These are phyloP conservation scores for Phalloptychus januarius DNA, from an alignment of 2,797 vertebrate species.

Conservation along the genomic window DNA sequence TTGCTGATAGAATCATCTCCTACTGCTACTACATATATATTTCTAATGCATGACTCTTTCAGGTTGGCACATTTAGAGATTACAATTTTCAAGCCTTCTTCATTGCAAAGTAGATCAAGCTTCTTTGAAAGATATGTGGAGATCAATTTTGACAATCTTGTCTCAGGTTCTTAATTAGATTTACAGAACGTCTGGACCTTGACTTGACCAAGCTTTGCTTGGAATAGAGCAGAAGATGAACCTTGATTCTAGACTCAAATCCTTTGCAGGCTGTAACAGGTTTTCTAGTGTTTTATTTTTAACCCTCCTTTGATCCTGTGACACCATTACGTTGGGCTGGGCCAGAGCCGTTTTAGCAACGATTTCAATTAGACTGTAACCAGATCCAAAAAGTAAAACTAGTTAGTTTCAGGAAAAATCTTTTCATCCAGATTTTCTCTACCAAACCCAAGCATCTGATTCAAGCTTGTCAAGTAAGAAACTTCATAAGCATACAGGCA, in stretches of 20 bases:
- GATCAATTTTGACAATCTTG: not conserved
- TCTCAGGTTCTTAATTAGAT: not conserved
- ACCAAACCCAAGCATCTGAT: not conserved
- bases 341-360: not conserved
- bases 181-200: not conserved
- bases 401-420: not conserved
- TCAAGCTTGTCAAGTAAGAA: not conserved
- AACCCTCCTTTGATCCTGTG: not conserved
- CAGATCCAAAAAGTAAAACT: not conserved
- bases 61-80: not conserved
- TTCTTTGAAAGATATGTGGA: not conserved
- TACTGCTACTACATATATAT: too few relatives aligned
- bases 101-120: not conserved
- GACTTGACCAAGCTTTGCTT: not conserved
- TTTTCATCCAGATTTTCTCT: not conserved
- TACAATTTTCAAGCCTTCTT: not conserved
- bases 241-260: not conserved
- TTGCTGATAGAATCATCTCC: too few relatives aligned
- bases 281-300: not conserved
- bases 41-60: not conserved
- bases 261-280: not conserved
- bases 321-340: too few relatives aligned
- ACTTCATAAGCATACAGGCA: conserved; percentile 1
- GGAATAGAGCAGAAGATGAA: not conserved
- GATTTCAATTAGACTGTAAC: not conserved